A percentile compares a stretch with the other conserved stretches of the same genome.
Evolutionary conservation across 1,140 invertebrate genomes (phyloP).

Genomic region (Drepana arcuata): DNA sequence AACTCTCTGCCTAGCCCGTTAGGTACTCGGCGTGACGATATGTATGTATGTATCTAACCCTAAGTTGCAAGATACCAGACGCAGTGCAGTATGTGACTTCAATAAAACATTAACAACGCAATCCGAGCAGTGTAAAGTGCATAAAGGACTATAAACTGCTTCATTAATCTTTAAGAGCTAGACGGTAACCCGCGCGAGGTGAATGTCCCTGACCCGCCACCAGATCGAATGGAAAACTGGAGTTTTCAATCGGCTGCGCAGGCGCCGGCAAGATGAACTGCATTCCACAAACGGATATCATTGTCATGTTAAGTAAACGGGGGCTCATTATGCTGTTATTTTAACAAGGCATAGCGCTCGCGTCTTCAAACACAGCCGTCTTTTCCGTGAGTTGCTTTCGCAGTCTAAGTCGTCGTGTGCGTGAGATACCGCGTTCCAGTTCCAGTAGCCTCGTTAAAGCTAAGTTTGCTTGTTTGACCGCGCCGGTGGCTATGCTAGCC

Average conservation of each 20-base stretch:
- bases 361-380: slow-evolving; percentile 1
- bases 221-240: slow-evolving; percentile 41
- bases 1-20: too few species aligned
- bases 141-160: slow-evolving; percentile 4
- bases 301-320: slow-evolving; percentile 62
- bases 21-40: too few species aligned
- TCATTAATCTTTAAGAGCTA: too few species aligned
- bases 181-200: slow-evolving; percentile 15
- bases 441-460: too few species aligned
- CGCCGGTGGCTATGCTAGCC: too few species aligned
- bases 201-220: slow-evolving; percentile 36
- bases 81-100: too few species aligned
- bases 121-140: slow-evolving; percentile 2
- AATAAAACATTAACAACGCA: too few species aligned
- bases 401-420: too few species aligned
- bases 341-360: slow-evolving; percentile 46
- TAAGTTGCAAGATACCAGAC: too few species aligned
- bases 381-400: background rate
- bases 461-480: too few species aligned
- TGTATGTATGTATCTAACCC: too few species aligned
- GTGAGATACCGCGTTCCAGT: too few species aligned
- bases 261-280: slow-evolving; percentile 37
- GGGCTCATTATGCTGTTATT: slow-evolving; percentile 56
- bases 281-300: slow-evolving; percentile 39
- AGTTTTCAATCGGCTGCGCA: slow-evolving; percentile 26